Conservation (phyloP, 2,888 invertebrate species). For the Drosophila kuntzei region DNA sequence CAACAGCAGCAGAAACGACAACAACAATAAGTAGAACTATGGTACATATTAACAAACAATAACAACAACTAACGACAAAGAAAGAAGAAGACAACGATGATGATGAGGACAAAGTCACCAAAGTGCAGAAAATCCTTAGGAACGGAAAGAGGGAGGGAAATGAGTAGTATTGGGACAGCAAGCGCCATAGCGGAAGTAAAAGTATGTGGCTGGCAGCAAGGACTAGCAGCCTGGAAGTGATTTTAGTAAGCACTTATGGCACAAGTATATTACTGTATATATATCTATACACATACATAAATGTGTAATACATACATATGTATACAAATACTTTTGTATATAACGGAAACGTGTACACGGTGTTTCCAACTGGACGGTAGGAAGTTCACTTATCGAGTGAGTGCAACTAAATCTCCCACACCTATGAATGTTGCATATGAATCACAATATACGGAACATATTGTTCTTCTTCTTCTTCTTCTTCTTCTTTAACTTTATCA, state of each 20-base stretch:
- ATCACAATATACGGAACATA: not conserved
- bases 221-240: conserved; percentile 65
- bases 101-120: conserved; percentile 61
- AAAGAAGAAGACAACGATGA: conserved; percentile 35
- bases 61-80: conserved; percentile 46
- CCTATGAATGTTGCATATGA: not conserved
- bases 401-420: conserved; percentile 14
- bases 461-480: not conserved
- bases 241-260: conserved; percentile 73
- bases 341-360: conserved; percentile 49
- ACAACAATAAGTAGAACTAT: conserved; percentile 44
- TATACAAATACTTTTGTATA: conserved; percentile 7
- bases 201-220: conserved; percentile 48
- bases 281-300: conserved; percentile 7
- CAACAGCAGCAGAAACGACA: conserved; percentile 24
- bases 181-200: conserved; percentile 36
- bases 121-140: conserved; percentile 42
- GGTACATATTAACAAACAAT: conserved; percentile 64
- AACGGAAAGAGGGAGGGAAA: not conserved
- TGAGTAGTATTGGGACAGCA: not conserved
- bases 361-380: conserved; percentile 37
- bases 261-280: conserved; percentile 62
- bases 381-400: conserved; percentile 48
- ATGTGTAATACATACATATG: conserved; percentile 18
- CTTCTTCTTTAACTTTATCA: too few relatives aligned